Evolutionary conservation across 1,140 invertebrate genomes (phyloP).

Genomic region (Cepaea nemoralis): DNA sequence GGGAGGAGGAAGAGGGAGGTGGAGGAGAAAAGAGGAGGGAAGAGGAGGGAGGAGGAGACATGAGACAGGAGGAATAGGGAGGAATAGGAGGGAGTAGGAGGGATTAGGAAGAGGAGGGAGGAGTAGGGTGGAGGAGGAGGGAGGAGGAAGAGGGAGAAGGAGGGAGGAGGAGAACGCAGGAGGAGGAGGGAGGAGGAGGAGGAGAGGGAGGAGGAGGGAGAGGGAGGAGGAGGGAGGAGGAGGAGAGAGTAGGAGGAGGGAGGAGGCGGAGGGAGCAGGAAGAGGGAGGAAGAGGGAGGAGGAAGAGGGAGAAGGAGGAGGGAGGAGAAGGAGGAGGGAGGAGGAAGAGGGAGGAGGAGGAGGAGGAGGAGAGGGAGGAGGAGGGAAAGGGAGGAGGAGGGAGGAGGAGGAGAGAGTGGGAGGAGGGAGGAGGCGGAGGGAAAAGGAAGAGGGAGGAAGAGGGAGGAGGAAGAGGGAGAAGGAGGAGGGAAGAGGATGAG

Average conservation of each 20-base stretch:
- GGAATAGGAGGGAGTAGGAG: not conserved
- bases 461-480: not conserved
- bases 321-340: not conserved
- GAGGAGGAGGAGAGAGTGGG: not conserved
- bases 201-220: conserved; percentile 17
- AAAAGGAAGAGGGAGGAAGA: not conserved
- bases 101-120: not conserved
- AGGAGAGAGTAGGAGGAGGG: not conserved
- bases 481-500: not conserved
- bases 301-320: not conserved
- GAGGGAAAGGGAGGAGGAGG: not conserved
- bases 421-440: not conserved
- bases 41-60: not conserved
- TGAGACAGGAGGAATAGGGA: conserved; percentile 8
- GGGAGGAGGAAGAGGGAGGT: conserved; percentile 17
- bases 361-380: not conserved
- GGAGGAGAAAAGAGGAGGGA: not conserved
- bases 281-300: not conserved
- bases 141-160: not conserved
- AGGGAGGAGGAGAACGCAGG: not conserved
- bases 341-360: not conserved
- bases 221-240: not conserved
- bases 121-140: not conserved
- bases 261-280: conserved; percentile 3
- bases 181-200: not conserved